Base-by-base conservation (phyloP, 2,888 invertebrate genomes). In the Heliconius ismenius region DNA sequence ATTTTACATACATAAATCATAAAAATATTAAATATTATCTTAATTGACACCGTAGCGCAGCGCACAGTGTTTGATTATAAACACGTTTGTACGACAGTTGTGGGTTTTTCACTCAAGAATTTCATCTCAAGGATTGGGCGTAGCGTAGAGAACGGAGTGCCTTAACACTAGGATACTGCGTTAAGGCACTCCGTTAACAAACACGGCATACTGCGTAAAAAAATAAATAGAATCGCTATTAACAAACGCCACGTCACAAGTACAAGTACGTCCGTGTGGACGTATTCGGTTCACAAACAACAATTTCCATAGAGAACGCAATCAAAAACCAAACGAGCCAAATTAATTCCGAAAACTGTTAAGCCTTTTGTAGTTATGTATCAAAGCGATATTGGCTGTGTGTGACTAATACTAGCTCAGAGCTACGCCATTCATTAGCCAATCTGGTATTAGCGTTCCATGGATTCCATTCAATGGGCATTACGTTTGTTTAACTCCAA, bases 351-450 rank as follows among this genome's bases (percentile, higher is more conserved):
- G 73, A 73, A 69, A 73, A 78, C 75, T 76, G 75, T 62, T 70
- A 73, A 80, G 64, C 77, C 77, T 77, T 80, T 79, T 80, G 80
- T 74, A 76, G 80, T 63, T 58, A 78, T 72, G 76, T 80, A 81
- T 79, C 83, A 81, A 83, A 83, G 83, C 83, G 74, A 81, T 83
- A 82, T 83, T 78, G 81, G 75, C 78, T 76, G 76, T 49, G 73
- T 77, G 76, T 76, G 81, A 81, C 82, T 83, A 82, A 83, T 82
- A 75, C 73, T 77, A 78, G 79, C 78, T 78, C 79, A 78, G 79
- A 80, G 79, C 77, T 75, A 81, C 80, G 78, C 82, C 79, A 84
- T 86, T 83, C 84, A 86, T 86, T 86, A 86, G 81, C 81, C 83
- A 86, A 85, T 85, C 84, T 80, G 79, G 77, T 81, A 81, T 82